Evolutionary conservation across 2,113 vertebrate species (phyloP), one percentile per base, ranked within the genome.

Genomic region (Nothoprocta perdicaria): DNA sequence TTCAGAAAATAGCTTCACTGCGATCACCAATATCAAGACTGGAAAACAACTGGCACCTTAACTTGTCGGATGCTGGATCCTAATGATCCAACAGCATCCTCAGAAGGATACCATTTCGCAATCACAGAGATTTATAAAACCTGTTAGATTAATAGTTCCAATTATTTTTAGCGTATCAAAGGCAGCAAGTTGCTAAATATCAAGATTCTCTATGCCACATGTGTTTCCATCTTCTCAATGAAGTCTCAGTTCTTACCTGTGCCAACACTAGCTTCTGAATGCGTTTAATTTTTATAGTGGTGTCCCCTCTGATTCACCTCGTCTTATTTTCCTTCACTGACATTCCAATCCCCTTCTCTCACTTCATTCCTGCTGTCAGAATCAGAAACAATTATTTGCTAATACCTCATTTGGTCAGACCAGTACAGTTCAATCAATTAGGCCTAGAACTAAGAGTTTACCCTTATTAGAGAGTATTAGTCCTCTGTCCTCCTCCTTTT

Each of bases 121-220:
- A 27, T 65, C 77, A 84, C 48, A 53, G 50, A 82, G 38, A 65
- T 81, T 78, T 78, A 63, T 83, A 45, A 45, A 77, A 60, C 61
- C 69, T 84, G 33, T 80, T 89, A 81, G 48, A 50, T 69, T n/a
- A 80, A 14, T 9, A 38, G 35, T 76, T 79, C 89, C 26, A 55
- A 57, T 48, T 84, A 55, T 62, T 86, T 83, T 93, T 84, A 65
- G 33, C 26, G 33, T 69, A 73, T 84, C 50, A 84, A 90, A 91
- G 33, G n/a, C 43, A 88, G 48, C 23, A 84, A 90, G 67, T 78
- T 74, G 35, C 41, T 86, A 65, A 88, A 81, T 88, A 58, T 31
- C n/a, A 63, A 68, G 41, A n/a, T 67, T 27, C 29, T 55, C 22
- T 58, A 78, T 73, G 53, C 31, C 22, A 17, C 77, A 33, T 46